Conservation (phyloP, 2,888 invertebrate genomes). For the Ophion slaviceki region DNA sequence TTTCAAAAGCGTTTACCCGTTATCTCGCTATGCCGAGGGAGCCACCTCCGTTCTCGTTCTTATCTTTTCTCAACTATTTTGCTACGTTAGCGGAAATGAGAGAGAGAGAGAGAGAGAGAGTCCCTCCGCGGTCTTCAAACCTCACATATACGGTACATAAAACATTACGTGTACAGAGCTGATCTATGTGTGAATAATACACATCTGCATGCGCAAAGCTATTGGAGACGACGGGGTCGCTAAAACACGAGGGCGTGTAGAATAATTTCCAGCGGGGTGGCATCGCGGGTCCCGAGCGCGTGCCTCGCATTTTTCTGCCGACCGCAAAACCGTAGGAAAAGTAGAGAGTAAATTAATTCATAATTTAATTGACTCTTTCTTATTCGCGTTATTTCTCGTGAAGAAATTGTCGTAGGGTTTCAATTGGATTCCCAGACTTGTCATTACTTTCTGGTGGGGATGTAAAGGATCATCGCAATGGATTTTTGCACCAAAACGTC, state of each 20-base stretch:
- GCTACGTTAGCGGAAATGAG: constrained; percentile 55
- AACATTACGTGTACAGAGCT: background rate
- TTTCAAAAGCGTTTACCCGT: constrained; percentile 66
- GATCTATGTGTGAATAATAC: constrained; percentile 31
- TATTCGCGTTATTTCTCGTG: constrained; percentile 11
- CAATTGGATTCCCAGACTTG: background rate
- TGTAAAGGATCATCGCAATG: no score
- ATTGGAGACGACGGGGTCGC: constrained; percentile 17
- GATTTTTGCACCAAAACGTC: no score
- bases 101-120: background rate
- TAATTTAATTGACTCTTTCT: constrained; percentile 34
- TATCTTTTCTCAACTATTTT: constrained; percentile 64
- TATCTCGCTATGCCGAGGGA: constrained; percentile 55
- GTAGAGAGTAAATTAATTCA: constrained; percentile 35
- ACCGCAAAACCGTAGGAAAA: constrained; percentile 20
- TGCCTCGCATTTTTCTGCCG: constrained; percentile 40
- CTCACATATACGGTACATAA: constrained; percentile 3
- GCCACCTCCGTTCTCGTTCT: constrained; percentile 46
- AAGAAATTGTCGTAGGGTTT: no score
- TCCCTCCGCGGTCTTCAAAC: constrained; percentile 21
- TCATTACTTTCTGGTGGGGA: no score
- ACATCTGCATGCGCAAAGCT: constrained; percentile 32
- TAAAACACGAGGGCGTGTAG: constrained; percentile 24
- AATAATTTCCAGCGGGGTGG: constrained; percentile 32
- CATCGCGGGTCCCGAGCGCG: constrained; percentile 17